Conservation (phyloP, 2,113 vertebrate species). For the Smithornis capensis region DNA sequence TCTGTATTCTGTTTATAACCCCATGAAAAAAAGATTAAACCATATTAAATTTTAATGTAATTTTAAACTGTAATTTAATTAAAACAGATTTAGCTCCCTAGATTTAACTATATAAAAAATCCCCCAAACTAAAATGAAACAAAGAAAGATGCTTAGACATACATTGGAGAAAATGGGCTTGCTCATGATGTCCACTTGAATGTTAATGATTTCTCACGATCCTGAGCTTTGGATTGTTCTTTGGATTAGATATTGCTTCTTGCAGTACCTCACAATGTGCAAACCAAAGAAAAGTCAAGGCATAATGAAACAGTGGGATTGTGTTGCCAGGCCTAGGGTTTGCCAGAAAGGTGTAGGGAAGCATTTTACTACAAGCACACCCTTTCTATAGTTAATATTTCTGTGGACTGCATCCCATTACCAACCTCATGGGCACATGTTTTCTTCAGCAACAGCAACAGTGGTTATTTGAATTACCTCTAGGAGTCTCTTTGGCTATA, state of each 20-base stretch:
- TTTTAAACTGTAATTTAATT: background rate
- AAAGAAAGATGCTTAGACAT: background rate
- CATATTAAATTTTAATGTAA: background rate
- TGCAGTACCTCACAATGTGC: background rate
- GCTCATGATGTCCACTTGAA: background rate
- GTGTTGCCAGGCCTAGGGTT: background rate
- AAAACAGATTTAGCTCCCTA: background rate
- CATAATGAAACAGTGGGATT: background rate
- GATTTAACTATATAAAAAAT: background rate
- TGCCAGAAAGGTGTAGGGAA: background rate
- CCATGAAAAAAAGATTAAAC: background rate
- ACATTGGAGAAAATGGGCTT: background rate
- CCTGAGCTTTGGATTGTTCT: background rate
- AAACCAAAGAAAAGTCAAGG: background rate
- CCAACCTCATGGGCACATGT: background rate
- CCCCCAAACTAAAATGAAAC: background rate
- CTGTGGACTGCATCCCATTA: background rate
- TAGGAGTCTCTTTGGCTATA: background rate
- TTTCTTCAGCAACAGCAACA: background rate
- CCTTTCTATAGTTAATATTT: background rate
- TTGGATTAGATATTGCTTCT: background rate
- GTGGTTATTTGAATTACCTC: fast-evolving
- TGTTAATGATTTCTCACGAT: background rate
- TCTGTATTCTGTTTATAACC: background rate
- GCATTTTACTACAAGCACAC: background rate